These are phyloP conservation scores for Drosophila nigrodunni DNA, from an alignment of 1,140 invertebrate species.

Conservation along the genomic window DNA sequence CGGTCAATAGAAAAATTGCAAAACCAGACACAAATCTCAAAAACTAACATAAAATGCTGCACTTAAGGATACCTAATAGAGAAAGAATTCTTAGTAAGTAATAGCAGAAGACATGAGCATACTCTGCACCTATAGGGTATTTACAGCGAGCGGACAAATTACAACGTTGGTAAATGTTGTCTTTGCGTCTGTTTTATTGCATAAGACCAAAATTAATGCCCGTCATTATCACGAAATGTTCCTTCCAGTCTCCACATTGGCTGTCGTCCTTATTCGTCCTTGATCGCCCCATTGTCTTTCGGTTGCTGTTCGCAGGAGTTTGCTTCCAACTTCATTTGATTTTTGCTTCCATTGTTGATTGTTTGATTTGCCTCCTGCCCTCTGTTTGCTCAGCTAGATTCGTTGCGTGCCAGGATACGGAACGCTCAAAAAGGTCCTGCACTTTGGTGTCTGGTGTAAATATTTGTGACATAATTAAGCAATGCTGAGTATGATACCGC, in stretches of 20 bases:
- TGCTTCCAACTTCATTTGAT: conserved; percentile 65
- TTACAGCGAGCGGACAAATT: neutral
- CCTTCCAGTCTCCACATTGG: conserved; percentile 63
- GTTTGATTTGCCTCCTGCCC: conserved; percentile 25
- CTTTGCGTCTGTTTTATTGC: conserved; percentile 19
- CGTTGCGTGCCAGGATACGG: conserved; percentile 71
- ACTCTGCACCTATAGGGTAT: neutral
- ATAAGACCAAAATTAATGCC: conserved; percentile 70
- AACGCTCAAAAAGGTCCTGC: conserved; percentile 47
- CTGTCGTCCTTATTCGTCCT: conserved; percentile 68
- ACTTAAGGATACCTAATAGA: neutral
- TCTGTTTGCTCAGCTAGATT: conserved; percentile 65
- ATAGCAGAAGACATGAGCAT: neutral
- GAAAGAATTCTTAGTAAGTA: neutral
- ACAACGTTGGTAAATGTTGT: conserved; percentile 4
- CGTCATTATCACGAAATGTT: conserved; percentile 71
- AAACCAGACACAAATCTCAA: conserved; percentile 9
- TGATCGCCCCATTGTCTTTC: conserved; percentile 52
- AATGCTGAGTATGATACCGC: conserved; percentile 53
- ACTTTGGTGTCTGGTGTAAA: conserved; percentile 65
- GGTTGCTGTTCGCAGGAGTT: conserved; percentile 11
- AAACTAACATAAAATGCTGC: neutral
- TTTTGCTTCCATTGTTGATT: conserved; percentile 51
- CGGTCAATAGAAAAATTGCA: conserved; percentile 42
- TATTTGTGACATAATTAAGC: conserved; percentile 83